phyloP scores from a whole-genome alignment of 2,888 invertebrate genomes.

The Apocheima hispidaria region DNA sequence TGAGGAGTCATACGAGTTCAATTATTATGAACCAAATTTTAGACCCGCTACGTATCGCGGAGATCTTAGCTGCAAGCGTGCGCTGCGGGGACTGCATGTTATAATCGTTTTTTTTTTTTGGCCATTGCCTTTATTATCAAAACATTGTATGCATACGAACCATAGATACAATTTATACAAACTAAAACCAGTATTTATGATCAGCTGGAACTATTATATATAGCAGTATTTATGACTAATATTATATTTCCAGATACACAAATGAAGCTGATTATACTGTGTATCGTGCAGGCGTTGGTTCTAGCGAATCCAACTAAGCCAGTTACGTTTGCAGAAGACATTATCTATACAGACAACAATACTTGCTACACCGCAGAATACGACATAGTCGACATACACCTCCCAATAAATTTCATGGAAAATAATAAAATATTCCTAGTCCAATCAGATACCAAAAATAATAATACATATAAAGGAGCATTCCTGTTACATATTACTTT shows the following conservation, averaged over 20 bases:
- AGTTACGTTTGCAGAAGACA: not conserved
- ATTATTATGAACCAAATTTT: too few species aligned
- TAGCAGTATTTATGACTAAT: not conserved
- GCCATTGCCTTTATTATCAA: too few species aligned
- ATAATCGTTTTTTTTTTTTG: too few species aligned
- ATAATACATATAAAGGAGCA: not conserved
- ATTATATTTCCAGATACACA: not conserved
- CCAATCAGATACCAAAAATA: not conserved
- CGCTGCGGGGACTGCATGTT: too few species aligned
- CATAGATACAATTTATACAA: too few species aligned
- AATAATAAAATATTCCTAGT: not conserved
- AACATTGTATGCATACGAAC: too few species aligned
- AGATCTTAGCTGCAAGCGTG: too few species aligned
- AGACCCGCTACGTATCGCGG: too few species aligned
- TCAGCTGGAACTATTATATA: too few species aligned
- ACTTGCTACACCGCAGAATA: constrained; percentile 5
- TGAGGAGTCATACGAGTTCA: too few species aligned
- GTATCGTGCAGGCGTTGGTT: not conserved
- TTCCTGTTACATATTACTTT: not conserved
- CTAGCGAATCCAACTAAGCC: not conserved
- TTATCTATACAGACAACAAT: not conserved
- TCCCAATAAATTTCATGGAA: not conserved
- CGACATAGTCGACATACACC: constrained; percentile 2
- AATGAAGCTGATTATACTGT: not conserved
- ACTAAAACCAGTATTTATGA: not conserved